Evolutionary conservation across 1,140 invertebrate genomes (phyloP).

Genomic region (Caenorhabditis latens): DNA sequence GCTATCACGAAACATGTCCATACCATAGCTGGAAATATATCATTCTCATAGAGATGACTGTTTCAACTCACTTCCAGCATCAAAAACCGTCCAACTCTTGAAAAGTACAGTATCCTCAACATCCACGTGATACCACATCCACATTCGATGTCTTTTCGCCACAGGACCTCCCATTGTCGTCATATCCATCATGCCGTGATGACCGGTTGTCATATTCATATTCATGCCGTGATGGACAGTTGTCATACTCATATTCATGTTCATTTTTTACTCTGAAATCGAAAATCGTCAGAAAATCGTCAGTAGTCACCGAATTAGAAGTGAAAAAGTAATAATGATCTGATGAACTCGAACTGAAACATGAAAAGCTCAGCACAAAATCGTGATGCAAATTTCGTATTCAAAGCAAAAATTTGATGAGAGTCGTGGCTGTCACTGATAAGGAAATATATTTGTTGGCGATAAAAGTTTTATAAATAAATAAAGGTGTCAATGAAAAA

Average conservation of each 20-base stretch:
- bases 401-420: neutral
- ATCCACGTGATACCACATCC: slow-evolving; percentile 48
- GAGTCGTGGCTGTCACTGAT: slow-evolving; percentile 9
- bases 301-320: neutral
- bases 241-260: neutral
- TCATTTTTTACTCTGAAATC: neutral
- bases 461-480: slow-evolving; percentile 39
- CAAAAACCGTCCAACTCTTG: slow-evolving; percentile 35
- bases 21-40: neutral
- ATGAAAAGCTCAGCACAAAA: neutral
- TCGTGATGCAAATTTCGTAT: slow-evolving; percentile 34
- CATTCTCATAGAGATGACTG: too few relatives aligned
- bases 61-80: slow-evolving; percentile 30
- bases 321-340: neutral
- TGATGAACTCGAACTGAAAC: neutral
- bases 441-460: slow-evolving; percentile 12
- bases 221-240: neutral
- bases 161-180: slow-evolving; percentile 7
- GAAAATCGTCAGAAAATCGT: neutral
- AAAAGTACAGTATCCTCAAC: slow-evolving; percentile 49
- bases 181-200: slow-evolving; percentile 24
- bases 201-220: neutral
- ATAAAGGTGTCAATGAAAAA: neutral
- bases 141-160: slow-evolving; percentile 12
- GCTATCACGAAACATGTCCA: slow-evolving; percentile 40